Evolutionary conservation across 2,888 invertebrate genomes (phyloP).

Genomic region (Pyrochroa serraticornis): DNA sequence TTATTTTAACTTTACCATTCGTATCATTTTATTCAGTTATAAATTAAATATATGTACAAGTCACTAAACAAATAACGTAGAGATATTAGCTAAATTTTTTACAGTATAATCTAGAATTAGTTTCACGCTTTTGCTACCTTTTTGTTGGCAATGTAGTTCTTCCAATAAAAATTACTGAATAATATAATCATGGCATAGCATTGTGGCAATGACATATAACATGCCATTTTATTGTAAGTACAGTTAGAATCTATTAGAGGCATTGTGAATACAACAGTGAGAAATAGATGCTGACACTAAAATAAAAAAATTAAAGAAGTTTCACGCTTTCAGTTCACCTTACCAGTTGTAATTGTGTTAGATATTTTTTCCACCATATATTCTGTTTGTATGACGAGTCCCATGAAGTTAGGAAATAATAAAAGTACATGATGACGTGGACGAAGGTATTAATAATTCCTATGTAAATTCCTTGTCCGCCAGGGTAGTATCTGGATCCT

Average conservation of each 20-base stretch:
- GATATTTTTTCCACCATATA: conserved; percentile 80
- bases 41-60: too few species aligned
- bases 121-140: too few species aligned
- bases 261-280: neutral
- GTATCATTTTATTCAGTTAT: neutral
- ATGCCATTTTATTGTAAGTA: neutral
- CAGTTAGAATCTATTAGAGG: neutral
- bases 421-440: conserved; percentile 1
- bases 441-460: neutral
- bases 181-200: neutral
- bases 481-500: neutral
- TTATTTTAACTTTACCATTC: neutral
- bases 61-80: too few species aligned
- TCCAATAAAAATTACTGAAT: neutral
- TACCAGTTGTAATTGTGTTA: conserved; percentile 78
- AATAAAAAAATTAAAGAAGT: neutral
- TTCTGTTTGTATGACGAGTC: neutral
- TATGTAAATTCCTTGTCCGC: neutral
- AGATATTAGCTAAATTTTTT: neutral
- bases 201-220: conserved; percentile 3
- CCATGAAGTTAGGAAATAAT: neutral
- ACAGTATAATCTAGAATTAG: too few species aligned
- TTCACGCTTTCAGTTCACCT: neutral
- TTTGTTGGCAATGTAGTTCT: neutral
- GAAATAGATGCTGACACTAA: neutral